phyloP scores from a whole-genome alignment of 2,888 invertebrate genomes.

The Heliconius ismenius region DNA sequence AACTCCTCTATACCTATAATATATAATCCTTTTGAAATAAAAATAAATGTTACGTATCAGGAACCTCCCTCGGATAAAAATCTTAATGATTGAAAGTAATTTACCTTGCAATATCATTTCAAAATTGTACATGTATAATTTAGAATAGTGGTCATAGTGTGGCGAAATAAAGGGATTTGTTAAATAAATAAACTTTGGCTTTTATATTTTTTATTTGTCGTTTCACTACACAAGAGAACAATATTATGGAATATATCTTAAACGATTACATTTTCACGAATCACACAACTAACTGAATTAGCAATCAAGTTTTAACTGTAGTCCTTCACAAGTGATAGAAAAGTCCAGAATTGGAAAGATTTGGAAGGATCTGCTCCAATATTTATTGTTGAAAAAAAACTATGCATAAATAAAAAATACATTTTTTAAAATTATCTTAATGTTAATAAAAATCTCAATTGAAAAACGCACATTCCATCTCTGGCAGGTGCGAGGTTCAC shows the following conservation, averaged over 20 bases:
- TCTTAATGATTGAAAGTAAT: too few relatives aligned
- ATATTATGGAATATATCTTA: constrained; percentile 2
- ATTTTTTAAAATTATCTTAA: not conserved
- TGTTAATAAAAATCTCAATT: not conserved
- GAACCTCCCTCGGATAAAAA: too few relatives aligned
- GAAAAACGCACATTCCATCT: not conserved
- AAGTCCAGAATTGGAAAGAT: not conserved
- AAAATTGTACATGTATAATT: too few relatives aligned
- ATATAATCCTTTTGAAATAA: not conserved
- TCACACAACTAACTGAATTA: not conserved
- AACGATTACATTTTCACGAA: not conserved
- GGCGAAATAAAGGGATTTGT: not conserved
- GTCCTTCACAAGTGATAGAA: too few relatives aligned
- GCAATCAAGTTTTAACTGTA: not conserved
- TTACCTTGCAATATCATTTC: too few relatives aligned
- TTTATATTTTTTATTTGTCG: not conserved
- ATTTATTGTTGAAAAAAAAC: too few relatives aligned
- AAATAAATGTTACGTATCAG: too few relatives aligned
- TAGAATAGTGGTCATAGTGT: too few relatives aligned
- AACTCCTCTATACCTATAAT: not conserved
- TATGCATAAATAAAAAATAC: not conserved
- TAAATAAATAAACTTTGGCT: not conserved
- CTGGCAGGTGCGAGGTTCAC: not conserved
- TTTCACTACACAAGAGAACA: not conserved
- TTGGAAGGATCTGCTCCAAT: not conserved